These are phyloP conservation scores for Piscicola geometra DNA, from an alignment of 2,888 invertebrate genomes.

Conservation along the genomic window DNA sequence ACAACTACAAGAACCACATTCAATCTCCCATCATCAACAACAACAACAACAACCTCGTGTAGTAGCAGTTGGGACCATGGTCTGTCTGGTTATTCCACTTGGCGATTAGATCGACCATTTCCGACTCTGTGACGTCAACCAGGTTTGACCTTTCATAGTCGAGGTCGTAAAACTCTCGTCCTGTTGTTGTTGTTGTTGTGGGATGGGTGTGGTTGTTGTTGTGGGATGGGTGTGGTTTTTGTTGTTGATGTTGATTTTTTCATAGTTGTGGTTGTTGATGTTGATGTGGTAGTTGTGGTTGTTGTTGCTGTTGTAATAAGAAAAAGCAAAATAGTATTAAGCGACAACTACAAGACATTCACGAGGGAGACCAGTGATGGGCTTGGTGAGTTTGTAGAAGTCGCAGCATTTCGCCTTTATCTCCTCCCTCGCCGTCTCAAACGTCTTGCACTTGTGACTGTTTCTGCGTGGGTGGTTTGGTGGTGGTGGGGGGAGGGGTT, in stretches of 20 bases:
- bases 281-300: too few species aligned
- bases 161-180: conserved; percentile 23
- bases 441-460: conserved; percentile 30
- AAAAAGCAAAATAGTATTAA: too few species aligned
- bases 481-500: too few species aligned
- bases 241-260: too few species aligned
- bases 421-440: conserved; percentile 20
- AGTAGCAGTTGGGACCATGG: conserved; percentile 15
- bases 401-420: conserved; percentile 17
- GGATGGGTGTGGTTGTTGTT: too few species aligned
- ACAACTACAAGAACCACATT: too few species aligned
- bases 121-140: neutral
- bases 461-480: neutral
- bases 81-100: conserved; percentile 15
- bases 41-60: too few species aligned
- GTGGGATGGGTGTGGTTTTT: too few species aligned
- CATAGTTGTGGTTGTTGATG: too few species aligned
- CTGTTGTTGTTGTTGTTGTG: neutral
- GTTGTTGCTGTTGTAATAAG: too few species aligned
- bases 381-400: conserved; percentile 20
- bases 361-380: neutral
- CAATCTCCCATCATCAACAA: too few species aligned
- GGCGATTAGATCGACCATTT: neutral
- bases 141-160: conserved; percentile 25
- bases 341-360: too few species aligned